Evolutionary conservation across 1,140 invertebrate species (phyloP), one percentile per base, ranked within the genome.

Genomic region (Littorina saxatilis): DNA sequence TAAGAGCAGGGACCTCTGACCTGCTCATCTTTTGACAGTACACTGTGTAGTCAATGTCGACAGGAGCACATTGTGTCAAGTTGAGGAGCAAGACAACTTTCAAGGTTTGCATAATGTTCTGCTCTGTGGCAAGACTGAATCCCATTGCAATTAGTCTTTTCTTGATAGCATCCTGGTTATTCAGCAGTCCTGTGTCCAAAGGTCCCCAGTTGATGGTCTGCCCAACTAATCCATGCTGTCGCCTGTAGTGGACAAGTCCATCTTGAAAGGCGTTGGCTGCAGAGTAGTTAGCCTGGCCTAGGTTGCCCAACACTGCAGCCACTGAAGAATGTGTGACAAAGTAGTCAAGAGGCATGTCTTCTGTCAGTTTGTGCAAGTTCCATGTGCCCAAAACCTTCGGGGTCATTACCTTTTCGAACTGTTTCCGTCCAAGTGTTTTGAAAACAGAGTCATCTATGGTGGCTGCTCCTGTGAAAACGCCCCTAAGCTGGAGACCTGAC

Each of bases 311-410:
- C 20, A 85, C 55, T 47, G 85, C 77, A 15, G 80, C 74, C 9
- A 84, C 75, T 37, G 86, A 87, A 2, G 86, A 87, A 66, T 87
- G 86, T 80, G 86, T 73, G 20, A 87, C 83, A 78, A 87, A 87
- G 74, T 73, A 87, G 68, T 87, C 86, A 1, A 87, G 77, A 29
- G 58, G 55, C 43, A 82, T 20, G 15, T 85, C 40, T 32, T 63
- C n/a, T 0, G 80, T 81, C 47, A 81, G 70, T 13, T 52, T 27
- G 52, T 81, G 80, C 13, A 81, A 50, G 55, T 89, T 89, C 85
- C 84, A 89, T 9, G 85, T 84, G n/a, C 87, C 88, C 3, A 85
- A 43, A 27, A 89, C 78, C 47, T 89, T 89, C 29, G 88, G 87
- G 5, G 50, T 17, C 11, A 86, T n/a, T 9, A 79, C 83, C 37